These are phyloP conservation scores for Tuberolachnus salignus DNA, from an alignment of 2,888 invertebrate species.

Conservation along the genomic window DNA sequence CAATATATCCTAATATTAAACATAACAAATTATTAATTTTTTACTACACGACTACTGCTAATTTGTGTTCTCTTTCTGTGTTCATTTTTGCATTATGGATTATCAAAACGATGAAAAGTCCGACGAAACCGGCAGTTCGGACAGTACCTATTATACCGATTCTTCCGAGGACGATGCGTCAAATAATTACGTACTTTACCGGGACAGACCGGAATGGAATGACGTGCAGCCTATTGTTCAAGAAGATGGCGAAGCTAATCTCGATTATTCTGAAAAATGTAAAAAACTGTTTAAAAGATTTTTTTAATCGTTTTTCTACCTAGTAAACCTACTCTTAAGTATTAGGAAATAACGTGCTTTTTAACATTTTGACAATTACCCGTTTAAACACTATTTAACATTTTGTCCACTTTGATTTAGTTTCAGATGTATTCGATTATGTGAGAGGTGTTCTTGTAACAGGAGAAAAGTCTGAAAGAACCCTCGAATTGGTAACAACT, in stretches of 20 bases:
- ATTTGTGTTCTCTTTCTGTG: too few relatives aligned
- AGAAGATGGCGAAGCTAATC: conserved; percentile 86
- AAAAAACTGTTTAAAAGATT: too few relatives aligned
- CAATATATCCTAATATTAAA: too few relatives aligned
- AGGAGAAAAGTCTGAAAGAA: conserved; percentile 88
- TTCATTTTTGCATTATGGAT: conserved; percentile 9
- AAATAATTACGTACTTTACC: conserved; percentile 73
- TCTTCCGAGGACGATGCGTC: conserved; percentile 30
- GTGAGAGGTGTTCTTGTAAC: conserved; percentile 87
- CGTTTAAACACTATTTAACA: too few relatives aligned
- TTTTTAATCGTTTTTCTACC: too few relatives aligned
- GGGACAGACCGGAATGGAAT: conserved; percentile 85
- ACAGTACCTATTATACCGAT: background rate
- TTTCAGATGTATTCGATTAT: conserved; percentile 93
- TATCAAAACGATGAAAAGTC: background rate
- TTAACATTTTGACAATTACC: too few relatives aligned
- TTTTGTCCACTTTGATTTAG: conserved; percentile 66
- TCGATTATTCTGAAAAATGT: conserved; percentile 78
- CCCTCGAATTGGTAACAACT: conserved; percentile 83
- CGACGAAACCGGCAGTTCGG: conserved; percentile 21
- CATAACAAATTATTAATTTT: too few relatives aligned
- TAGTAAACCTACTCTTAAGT: too few relatives aligned
- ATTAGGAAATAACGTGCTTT: background rate
- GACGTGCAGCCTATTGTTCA: conserved; percentile 89
- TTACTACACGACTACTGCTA: too few relatives aligned